A percentile compares a stretch with the other conserved stretches of the same genome.
These are phyloP conservation scores for Oreochromis tanganicae DNA, from an alignment of 2,113 vertebrate species.

Conservation along the genomic window DNA sequence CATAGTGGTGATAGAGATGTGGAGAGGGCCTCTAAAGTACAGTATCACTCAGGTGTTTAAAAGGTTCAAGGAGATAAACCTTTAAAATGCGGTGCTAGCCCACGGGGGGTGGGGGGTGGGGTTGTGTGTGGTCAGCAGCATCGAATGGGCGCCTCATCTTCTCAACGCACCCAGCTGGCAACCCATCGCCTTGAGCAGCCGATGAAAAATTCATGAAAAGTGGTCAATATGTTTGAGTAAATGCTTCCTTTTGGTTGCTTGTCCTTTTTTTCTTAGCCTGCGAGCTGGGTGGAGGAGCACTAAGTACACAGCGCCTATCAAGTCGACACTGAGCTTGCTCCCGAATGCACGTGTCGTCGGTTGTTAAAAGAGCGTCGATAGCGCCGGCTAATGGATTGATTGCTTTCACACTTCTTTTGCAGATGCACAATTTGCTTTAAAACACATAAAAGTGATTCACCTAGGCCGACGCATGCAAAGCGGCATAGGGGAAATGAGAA, in stretches of 20 bases:
- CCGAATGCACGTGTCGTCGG: background rate
- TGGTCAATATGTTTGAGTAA: slow-evolving; percentile 55
- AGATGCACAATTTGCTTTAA: background rate
- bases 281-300: background rate
- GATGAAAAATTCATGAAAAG: slow-evolving; percentile 58
- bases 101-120: background rate
- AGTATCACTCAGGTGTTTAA: slow-evolving; percentile 54
- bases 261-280: background rate
- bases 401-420: background rate
- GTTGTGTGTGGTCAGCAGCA: slow-evolving; percentile 28
- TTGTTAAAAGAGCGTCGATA: slow-evolving; percentile 1
- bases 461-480: background rate
- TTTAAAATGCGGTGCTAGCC: slow-evolving; percentile 18
- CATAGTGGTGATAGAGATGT: slow-evolving; percentile 10
- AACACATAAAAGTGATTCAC: background rate
- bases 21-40: slow-evolving; percentile 21
- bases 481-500: background rate
- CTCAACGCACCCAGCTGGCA: slow-evolving; percentile 29
- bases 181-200: slow-evolving; percentile 38
- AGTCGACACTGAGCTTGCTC: background rate
- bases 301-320: background rate
- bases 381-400: background rate
- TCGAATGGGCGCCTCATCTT: slow-evolving; percentile 8
- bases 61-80: slow-evolving; percentile 49
- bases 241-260: slow-evolving; percentile 39